Conservation (phyloP, 2,113 vertebrate genomes). For the Tringa solitaria region DNA sequence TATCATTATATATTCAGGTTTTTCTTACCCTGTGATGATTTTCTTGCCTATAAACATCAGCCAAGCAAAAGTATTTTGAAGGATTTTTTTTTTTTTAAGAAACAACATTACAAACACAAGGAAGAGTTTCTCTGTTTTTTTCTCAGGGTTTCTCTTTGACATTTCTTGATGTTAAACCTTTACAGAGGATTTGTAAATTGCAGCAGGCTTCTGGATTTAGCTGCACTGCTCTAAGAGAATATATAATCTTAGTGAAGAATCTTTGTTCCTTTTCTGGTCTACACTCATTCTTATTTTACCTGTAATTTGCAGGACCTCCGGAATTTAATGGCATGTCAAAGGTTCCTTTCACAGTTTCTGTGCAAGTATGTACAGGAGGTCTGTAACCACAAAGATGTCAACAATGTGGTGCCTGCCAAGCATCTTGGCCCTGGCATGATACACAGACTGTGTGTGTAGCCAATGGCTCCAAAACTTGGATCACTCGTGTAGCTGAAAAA, state of each 20-base stretch:
- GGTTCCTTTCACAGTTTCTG: neutral
- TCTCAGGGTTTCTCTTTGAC: neutral
- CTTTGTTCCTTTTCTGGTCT: neutral
- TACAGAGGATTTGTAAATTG: neutral
- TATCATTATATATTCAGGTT: neutral
- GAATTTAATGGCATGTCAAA: neutral
- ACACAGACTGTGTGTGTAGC: neutral
- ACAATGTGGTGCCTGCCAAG: neutral
- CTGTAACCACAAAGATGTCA: constrained; percentile 20
- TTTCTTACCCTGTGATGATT: neutral
- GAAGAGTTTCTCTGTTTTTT: neutral
- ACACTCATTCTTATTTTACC: neutral
- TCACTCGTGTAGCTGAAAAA: neutral
- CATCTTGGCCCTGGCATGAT: neutral
- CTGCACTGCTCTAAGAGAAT: neutral
- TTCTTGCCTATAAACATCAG: neutral
- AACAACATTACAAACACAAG: neutral
- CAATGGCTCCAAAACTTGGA: neutral
- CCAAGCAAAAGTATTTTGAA: neutral
- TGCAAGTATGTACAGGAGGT: neutral
- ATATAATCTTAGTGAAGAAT: neutral
- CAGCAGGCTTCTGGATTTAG: neutral
- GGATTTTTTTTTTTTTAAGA: neutral
- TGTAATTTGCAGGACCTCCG: neutral
- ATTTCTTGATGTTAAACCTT: neutral